Conservation (phyloP, 2,113 vertebrate species). For the Potamarius usumacintae region DNA sequence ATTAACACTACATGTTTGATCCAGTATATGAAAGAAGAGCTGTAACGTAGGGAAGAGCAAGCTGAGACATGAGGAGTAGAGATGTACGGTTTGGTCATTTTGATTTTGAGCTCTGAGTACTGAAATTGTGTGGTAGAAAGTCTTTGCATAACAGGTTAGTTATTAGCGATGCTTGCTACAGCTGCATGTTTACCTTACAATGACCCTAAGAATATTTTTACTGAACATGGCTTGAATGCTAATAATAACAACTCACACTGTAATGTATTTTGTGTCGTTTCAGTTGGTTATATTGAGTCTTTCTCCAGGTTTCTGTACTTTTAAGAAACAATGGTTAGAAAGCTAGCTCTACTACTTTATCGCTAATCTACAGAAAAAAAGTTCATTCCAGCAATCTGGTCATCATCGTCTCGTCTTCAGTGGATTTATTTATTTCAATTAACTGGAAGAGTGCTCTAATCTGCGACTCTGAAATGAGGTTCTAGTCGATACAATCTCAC, state of each 20-base stretch:
- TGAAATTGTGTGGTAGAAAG: background rate
- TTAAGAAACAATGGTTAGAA: background rate
- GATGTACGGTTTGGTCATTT: background rate
- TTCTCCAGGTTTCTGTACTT: background rate
- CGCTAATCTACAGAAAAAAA: background rate
- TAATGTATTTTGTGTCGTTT: background rate
- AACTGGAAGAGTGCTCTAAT: background rate
- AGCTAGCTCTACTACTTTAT: background rate
- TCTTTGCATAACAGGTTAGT: background rate
- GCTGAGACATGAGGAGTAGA: background rate
- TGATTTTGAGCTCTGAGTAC: background rate
- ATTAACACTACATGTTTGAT: constrained; percentile 3
- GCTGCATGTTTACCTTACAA: background rate
- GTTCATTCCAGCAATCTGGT: background rate
- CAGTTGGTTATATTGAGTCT: background rate
- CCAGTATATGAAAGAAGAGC: background rate
- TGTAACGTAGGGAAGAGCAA: background rate
- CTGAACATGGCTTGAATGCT: background rate
- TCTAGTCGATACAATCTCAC: background rate
- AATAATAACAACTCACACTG: background rate
- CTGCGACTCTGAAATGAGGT: background rate
- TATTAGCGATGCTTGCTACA: background rate
- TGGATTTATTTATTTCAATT: background rate
- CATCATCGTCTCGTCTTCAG: background rate
- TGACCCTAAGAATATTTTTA: background rate